Evolutionary conservation across 2,888 invertebrate genomes (phyloP), one percentile per base, ranked within the genome.

Genomic region (Caenorhabditis auriculariae): DNA sequence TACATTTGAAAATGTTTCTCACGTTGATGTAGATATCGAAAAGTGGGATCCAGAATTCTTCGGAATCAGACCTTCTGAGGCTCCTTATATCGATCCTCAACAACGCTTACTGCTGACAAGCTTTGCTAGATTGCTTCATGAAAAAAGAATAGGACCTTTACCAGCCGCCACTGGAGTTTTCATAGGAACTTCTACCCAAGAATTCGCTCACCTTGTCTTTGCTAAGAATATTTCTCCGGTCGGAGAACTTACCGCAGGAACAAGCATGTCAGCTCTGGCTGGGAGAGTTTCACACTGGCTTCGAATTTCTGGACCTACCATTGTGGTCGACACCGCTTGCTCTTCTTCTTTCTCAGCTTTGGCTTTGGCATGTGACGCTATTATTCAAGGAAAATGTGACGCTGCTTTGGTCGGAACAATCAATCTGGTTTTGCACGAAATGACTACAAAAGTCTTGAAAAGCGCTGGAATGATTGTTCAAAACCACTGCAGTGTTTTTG

Each of bases 271-370:
- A 2, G 91, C 92, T 90, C 85, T 92, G 76, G 89, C 91, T 9
- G 94, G 94, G 78, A 87, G 89, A 80, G 87, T 96, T 58, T 94
- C 95, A 0, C 95, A 89, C 85, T 89, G 91, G 53, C 94, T 94
- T 83, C 93, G 94, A 83, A 89, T 95, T 70, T 89, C 88, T 82
- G 93, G 96, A 0, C 96, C 96, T 5, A 93, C 93, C 82, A 91
- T 89, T 83, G 89, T 92, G 24, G 84, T 95, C 43, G 96, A 98
- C 84, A 95, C 96, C 0, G 96, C 95, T 7, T 98, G 96, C 83
- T 94, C 95, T 0, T 94, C 94, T 77, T 91, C 92, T 67, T 85
- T 94, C 82, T 88, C 90, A 81, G 80, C 78, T 35, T 60, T 80
- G 23, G 51, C 60, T 9, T 39, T 60, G 3, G 80, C 80, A 23